These are phyloP conservation scores for Drosophila micromelanica DNA, from an alignment of 1,140 invertebrate genomes.

Conservation along the genomic window DNA sequence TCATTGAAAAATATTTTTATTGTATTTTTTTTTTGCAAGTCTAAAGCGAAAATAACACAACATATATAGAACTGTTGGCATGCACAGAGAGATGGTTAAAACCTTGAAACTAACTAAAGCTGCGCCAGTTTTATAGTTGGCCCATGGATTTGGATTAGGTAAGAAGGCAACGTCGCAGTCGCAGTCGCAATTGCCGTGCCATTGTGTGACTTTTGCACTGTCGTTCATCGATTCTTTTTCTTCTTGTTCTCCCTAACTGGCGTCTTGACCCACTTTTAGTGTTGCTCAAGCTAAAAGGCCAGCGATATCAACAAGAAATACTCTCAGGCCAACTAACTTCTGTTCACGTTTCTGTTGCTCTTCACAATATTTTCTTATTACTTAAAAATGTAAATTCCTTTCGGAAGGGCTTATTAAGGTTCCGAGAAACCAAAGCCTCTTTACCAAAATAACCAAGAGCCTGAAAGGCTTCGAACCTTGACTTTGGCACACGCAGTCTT, in stretches of 20 bases:
- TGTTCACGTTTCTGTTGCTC: not conserved
- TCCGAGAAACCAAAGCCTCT: not conserved
- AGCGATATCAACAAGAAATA: constrained; percentile 1
- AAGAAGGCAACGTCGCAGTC: constrained; percentile 24
- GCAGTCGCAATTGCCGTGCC: constrained; percentile 20
- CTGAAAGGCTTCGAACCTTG: constrained; percentile 3
- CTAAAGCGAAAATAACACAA: constrained; percentile 7
- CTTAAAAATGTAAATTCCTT: not conserved
- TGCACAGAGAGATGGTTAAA: constrained; percentile 22
- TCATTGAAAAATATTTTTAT: constrained; percentile 49
- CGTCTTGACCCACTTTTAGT: constrained; percentile 64
- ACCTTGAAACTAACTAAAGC: constrained; percentile 38
- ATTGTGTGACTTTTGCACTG: constrained; percentile 47
- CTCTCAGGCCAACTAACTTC: not conserved
- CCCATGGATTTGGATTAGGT: constrained; percentile 44
- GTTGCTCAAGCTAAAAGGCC: constrained; percentile 32
- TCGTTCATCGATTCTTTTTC: constrained; percentile 55
- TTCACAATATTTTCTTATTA: not conserved
- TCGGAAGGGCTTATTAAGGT: not conserved
- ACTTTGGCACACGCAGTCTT: constrained; percentile 6
- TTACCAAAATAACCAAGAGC: not conserved
- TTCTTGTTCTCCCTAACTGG: constrained; percentile 23
- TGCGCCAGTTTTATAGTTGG: constrained; percentile 14
- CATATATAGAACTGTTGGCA: constrained; percentile 4
- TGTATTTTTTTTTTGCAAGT: constrained; percentile 23